A percentile compares a stretch with the other conserved stretches of the same genome.
These are phyloP conservation scores for Pygmarrhopalites habei DNA, from an alignment of 1,140 invertebrate species.

Conservation along the genomic window DNA sequence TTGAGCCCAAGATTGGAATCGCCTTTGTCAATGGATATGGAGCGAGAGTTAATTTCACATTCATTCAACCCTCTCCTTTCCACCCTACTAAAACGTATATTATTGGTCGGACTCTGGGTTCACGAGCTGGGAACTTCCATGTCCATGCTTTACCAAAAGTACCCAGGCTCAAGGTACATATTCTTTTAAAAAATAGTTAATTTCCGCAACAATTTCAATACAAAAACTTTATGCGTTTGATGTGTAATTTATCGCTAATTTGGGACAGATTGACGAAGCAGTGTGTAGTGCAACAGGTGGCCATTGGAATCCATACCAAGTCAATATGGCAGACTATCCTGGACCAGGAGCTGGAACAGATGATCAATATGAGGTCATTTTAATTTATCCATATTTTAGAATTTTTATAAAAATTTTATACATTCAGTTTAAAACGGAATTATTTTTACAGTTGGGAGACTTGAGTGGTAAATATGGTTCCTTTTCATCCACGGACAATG, in stretches of 20 bases:
- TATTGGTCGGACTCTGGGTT: constrained; percentile 55
- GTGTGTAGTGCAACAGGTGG: constrained; percentile 45
- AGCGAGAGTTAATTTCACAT: constrained; percentile 67
- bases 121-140: constrained; percentile 47
- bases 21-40: constrained; percentile 69
- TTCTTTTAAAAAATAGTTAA: background rate
- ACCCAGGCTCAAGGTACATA: constrained; percentile 37
- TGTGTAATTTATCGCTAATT: too few relatives aligned
- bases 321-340: constrained; percentile 42
- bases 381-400: background rate
- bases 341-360: constrained; percentile 58
- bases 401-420: background rate
- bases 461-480: constrained; percentile 72
- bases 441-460: constrained; percentile 58
- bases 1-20: constrained; percentile 32
- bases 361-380: constrained; percentile 64
- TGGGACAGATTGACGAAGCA: constrained; percentile 38
- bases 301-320: constrained; percentile 50
- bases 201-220: too few relatives aligned
- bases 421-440: too few relatives aligned
- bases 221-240: too few relatives aligned
- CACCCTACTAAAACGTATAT: constrained; percentile 74
- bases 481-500: constrained; percentile 40
- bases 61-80: constrained; percentile 74
- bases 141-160: constrained; percentile 50